Base-by-base conservation (phyloP, 1,140 invertebrate genomes). In the Tetragonula clypearis region DNA sequence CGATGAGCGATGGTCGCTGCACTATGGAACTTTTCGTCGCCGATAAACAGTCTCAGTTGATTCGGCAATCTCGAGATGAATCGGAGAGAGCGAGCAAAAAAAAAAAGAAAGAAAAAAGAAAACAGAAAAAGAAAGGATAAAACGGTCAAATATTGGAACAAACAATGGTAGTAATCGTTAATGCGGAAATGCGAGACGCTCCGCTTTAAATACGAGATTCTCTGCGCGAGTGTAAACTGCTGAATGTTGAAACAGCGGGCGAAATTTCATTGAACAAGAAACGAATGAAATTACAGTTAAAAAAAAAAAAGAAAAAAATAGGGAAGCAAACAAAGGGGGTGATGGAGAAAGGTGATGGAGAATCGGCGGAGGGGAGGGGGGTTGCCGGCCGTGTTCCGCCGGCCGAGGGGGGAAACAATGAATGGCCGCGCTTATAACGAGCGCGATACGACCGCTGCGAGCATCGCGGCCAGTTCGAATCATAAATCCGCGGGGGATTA, bases 401-500 rank as follows among this genome's bases (percentile, higher is more conserved):
- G 8, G 30, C 23, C 12, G 21, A 8, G 15, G 15, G 26, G 26
- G 78, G 60, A 60, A 82, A 81, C 82, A 84, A 84, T 84, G 73
- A 84, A 84, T 79, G 82, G 77, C 77, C 56, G 56, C 66, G 68
- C 66, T 84, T 65, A 79, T 84, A 84, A 79, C 65, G 41, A 68
- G 68, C 55, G 53, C 68, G 82, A 83, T 83, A 83, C 82, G 60
- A 23, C 26, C n/a, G 68, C 41, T 5, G 77, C 35, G 35, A 84
- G 79, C 82, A 73, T 79, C 77, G 76, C n/a, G 66, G 55, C 66
- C 53, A 21, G 35, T 41, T 71, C 49, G 66, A 49, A 84, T 84
- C 82, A 79, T 84, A 84, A 84, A 84, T 84, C 82, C 77, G 26
- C 14, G 21, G 66, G 49, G 82, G 82, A 84, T 84, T 72, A 65